A percentile compares a stretch with the other conserved stretches of the same genome.
Evolutionary conservation across 1,140 invertebrate species (phyloP).

Genomic region (Drosophila orosa): DNA sequence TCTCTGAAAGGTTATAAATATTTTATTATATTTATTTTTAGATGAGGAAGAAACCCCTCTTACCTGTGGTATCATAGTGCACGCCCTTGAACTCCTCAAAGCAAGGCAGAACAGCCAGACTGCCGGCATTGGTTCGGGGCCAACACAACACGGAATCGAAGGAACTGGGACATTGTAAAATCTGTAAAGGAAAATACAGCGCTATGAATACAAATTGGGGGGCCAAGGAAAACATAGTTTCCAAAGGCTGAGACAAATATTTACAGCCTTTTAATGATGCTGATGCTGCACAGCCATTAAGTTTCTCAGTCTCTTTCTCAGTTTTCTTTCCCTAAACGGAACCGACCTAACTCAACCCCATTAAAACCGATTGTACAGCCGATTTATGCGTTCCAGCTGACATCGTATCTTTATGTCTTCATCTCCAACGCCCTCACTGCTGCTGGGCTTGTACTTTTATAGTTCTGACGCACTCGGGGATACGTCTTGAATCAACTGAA

Average conservation of each 20-base stretch:
- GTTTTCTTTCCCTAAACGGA: slow-evolving; percentile 6
- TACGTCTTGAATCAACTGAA: slow-evolving; percentile 37
- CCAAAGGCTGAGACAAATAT: slow-evolving; percentile 19
- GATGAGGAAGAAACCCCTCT: slow-evolving; percentile 79
- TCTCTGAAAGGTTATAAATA: slow-evolving; percentile 63
- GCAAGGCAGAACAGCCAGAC: slow-evolving; percentile 88
- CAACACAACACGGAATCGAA: slow-evolving; percentile 92
- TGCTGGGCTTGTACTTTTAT: slow-evolving; percentile 23
- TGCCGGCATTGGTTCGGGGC: slow-evolving; percentile 88
- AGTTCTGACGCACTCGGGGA: slow-evolving; percentile 25
- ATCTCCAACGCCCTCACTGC: not conserved
- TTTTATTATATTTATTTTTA: not conserved
- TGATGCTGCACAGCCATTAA: slow-evolving; percentile 12
- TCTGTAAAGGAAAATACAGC: slow-evolving; percentile 24
- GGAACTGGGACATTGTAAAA: slow-evolving; percentile 85
- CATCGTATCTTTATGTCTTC: slow-evolving; percentile 14
- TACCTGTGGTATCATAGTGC: slow-evolving; percentile 89
- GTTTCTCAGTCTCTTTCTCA: not conserved
- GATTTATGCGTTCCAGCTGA: slow-evolving; percentile 34
- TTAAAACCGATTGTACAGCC: slow-evolving; percentile 13
- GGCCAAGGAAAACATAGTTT: slow-evolving; percentile 22
- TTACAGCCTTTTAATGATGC: slow-evolving; percentile 11
- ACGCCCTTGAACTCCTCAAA: slow-evolving; percentile 91
- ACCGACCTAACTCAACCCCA: slow-evolving; percentile 25
- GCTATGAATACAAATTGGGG: not conserved